Base-by-base conservation (phyloP, 1,140 invertebrate genomes). In the Hyles vespertilio region DNA sequence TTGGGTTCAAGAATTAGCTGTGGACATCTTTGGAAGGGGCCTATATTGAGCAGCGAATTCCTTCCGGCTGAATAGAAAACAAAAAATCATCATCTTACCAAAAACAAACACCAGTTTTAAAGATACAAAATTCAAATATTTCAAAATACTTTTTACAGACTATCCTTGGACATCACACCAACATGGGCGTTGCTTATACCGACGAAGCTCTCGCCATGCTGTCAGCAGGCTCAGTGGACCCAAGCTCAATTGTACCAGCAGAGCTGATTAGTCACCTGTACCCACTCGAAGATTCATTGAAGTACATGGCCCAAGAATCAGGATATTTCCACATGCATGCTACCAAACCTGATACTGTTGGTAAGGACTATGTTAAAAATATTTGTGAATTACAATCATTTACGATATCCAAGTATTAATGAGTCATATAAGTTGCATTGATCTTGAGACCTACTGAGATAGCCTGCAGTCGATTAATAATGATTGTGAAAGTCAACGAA, bases 231-330 rank as follows among this genome's bases (percentile, higher is more conserved):
- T 56, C 62, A 9, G 5, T 70, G 5, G 69, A 65, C 32, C 69
- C 71, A 3, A 22, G 67, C 1, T 34, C 67, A 50, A 49, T 74
- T 8, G 59, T 70, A 1, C 65, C 72, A 5, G 79, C 87, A 5
- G 77, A 91, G 61, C 70, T 92, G 50, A 66, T 87, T 6, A 69
- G 89, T 0, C 91, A 83, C 69, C 84, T 94, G 58, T 94, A 92
- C 77, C 93, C 94, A 78, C 45, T 65, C 75, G 45, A 36, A 3
- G 36, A 6, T 7, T 58, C 60, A 48, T 3, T 94, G 0, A 12
- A 53, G 11, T 34, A 32, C 22, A 32, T 53, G 2, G 33, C 34
- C 3, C 34, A 44, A 6, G 58, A 59, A 22, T 52, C 50, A 12
- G 58, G 58, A 1, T 59, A 59, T n/a, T 53, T 52, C 43, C 58